Evolutionary conservation across 1,140 invertebrate species (phyloP).

Genomic region (Procambarus virginalis): DNA sequence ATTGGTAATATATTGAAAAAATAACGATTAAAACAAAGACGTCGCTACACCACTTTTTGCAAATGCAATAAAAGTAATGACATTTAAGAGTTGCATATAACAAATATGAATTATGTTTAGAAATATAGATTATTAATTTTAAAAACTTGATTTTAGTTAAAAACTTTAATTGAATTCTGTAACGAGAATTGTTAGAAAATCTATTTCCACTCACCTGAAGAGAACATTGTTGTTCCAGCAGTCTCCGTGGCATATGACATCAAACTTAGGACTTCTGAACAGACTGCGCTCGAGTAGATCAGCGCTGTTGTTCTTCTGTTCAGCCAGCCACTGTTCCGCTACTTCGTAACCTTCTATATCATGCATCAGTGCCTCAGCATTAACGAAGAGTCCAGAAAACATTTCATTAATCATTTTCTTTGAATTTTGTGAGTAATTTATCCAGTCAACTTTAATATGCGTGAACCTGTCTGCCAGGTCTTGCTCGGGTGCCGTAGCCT

Average conservation of each 20-base stretch:
- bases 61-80: no score
- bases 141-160: no score
- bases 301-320: not conserved
- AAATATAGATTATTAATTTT: no score
- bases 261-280: not conserved
- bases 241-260: slow-evolving; percentile 2
- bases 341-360: slow-evolving; percentile 28
- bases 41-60: no score
- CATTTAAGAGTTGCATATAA: no score
- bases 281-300: not conserved
- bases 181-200: not conserved
- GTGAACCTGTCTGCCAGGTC: no score
- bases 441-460: slow-evolving; percentile 33
- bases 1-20: no score
- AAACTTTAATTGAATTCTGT: no score
- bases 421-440: not conserved
- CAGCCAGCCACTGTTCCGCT: slow-evolving; percentile 11
- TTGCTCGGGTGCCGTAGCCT: no score
- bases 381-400: not conserved
- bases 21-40: no score
- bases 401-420: slow-evolving; percentile 1
- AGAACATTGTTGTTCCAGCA: slow-evolving; percentile 15
- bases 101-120: no score
- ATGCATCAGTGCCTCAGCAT: slow-evolving; percentile 6
- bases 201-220: not conserved